A percentile compares a stretch with the other conserved stretches of the same genome.
Evolutionary conservation across 2,797 vertebrate genomes (phyloP).

Genomic region (Micromesistius poutassou): DNA sequence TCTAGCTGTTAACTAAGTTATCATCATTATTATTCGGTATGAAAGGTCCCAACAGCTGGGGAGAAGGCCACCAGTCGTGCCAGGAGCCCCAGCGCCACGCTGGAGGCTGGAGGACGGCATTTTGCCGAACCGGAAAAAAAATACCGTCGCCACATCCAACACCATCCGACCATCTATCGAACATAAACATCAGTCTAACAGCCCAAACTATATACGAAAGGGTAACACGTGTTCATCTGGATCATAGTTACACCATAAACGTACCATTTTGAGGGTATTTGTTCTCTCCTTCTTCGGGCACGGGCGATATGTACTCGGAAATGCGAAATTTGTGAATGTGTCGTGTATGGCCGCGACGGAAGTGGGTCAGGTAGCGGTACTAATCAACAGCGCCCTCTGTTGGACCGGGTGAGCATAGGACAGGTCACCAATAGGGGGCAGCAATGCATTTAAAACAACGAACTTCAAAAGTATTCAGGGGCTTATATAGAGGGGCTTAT

Average conservation of each 20-base stretch:
- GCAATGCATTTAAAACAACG: conserved; percentile 15
- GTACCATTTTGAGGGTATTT: conserved; percentile 52
- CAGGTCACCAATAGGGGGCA: conserved; percentile 46
- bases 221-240: rapidly evolving
- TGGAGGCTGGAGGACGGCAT: conserved; percentile 33
- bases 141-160: conserved; percentile 49
- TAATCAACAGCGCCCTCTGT: conserved; percentile 46
- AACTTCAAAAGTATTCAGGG: background rate
- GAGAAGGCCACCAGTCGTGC: conserved; percentile 25
- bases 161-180: conserved; percentile 38
- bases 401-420: conserved; percentile 17
- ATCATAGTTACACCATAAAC: background rate
- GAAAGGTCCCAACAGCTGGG: background rate
- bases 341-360: background rate
- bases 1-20: background rate
- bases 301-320: background rate
- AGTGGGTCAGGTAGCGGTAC: background rate
- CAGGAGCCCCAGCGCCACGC: conserved; percentile 60
- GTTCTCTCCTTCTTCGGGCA: background rate
- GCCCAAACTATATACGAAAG: rapidly evolving
- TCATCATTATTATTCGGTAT: background rate
- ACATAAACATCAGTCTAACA: rapidly evolving
- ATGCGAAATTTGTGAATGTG: too few species aligned
- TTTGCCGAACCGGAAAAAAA: conserved; percentile 1
- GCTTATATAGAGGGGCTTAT: too few species aligned